Conservation (phyloP, 2,888 invertebrate genomes). For the Acronicta aceris region DNA sequence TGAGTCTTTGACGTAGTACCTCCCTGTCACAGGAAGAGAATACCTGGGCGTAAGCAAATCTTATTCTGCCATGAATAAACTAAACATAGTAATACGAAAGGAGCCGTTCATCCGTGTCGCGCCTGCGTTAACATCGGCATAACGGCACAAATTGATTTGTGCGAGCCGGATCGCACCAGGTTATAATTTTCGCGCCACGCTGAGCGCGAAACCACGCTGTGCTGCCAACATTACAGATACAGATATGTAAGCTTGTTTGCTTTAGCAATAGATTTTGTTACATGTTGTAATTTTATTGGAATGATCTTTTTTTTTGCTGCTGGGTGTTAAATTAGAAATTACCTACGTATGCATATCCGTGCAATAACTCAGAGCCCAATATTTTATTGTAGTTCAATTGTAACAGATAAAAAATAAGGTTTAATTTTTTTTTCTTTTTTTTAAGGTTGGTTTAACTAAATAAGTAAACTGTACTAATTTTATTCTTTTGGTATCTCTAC, state of each 20-base stretch:
- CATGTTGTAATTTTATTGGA: conserved; percentile 21
- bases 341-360: background rate
- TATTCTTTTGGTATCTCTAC: too few relatives aligned
- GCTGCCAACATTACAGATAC: conserved; percentile 67
- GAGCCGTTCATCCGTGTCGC: conserved; percentile 57
- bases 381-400: too few relatives aligned
- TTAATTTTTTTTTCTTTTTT: too few relatives aligned
- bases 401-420: too few relatives aligned
- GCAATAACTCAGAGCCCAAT: too few relatives aligned
- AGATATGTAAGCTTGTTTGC: conserved; percentile 62
- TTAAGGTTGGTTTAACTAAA: too few relatives aligned
- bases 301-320: conserved; percentile 2
- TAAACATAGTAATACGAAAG: conserved; percentile 21
- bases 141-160: conserved; percentile 83
- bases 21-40: too few relatives aligned
- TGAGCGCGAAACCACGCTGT: conserved; percentile 76
- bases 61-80: too few relatives aligned
- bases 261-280: conserved; percentile 53
- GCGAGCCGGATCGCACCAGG: conserved; percentile 68
- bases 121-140: conserved; percentile 66
- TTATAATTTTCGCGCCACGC: conserved; percentile 86
- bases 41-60: too few relatives aligned
- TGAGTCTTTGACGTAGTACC: too few relatives aligned
- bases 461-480: too few relatives aligned
- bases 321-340: background rate